Conservation (phyloP, 2,113 vertebrate species). For the Collichthys lucidus region DNA sequence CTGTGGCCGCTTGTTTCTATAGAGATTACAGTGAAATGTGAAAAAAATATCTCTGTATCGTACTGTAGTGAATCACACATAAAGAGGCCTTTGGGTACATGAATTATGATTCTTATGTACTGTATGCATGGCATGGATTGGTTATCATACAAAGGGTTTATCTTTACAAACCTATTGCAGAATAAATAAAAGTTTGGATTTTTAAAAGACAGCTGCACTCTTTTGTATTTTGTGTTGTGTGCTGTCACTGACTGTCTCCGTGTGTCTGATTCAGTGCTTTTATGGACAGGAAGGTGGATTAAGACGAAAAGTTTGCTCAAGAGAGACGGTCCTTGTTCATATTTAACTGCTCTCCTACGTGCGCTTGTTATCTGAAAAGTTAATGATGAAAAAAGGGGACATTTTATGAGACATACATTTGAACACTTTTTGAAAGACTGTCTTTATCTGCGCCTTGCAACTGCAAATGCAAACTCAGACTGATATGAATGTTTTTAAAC, state of each 20-base stretch:
- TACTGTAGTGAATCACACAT: slow-evolving; percentile 28
- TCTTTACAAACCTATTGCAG: slow-evolving; percentile 18
- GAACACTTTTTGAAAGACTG: background rate
- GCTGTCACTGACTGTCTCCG: background rate
- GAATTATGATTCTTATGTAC: slow-evolving; percentile 17
- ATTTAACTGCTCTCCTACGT: background rate
- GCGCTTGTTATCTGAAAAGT: background rate
- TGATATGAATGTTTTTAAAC: background rate
- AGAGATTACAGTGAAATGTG: slow-evolving; percentile 10
- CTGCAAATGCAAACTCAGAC: background rate
- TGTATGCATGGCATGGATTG: slow-evolving; percentile 46
- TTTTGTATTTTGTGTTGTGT: no score
- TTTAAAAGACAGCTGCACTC: background rate
- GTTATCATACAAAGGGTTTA: slow-evolving; percentile 36
- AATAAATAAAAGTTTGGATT: slow-evolving; percentile 49
- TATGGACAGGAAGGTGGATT: background rate
- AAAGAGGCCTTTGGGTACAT: background rate
- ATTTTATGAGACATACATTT: background rate
- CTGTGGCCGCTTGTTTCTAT: slow-evolving; percentile 10
- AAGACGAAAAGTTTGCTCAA: background rate
- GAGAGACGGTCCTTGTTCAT: background rate
- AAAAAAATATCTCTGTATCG: slow-evolving; percentile 8
- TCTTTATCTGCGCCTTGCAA: background rate
- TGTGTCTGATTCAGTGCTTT: background rate
- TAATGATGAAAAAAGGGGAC: background rate